A percentile compares a stretch with the other conserved stretches of the same genome.
Evolutionary conservation across 2,113 vertebrate genomes (phyloP).

Genomic region (Mormoops blainvillei): DNA sequence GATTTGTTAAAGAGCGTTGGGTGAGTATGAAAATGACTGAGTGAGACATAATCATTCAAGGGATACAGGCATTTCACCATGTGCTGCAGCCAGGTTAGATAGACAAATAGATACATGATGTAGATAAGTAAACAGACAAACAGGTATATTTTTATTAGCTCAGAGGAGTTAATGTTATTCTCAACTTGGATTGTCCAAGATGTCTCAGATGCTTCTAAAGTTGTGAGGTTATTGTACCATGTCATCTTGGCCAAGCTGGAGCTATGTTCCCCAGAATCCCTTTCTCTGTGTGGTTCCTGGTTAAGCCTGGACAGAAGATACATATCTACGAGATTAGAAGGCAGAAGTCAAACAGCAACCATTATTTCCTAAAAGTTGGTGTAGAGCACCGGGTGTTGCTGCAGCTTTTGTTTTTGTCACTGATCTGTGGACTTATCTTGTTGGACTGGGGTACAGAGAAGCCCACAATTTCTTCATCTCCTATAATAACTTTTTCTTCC

Average conservation of each 20-base stretch:
- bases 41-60: not conserved
- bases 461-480: not conserved
- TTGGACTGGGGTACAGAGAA: not conserved
- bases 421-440: not conserved
- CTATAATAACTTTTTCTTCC: not conserved
- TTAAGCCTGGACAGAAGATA: not conserved
- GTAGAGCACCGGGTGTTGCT: not conserved
- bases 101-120: not conserved
- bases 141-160: not conserved
- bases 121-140: not conserved
- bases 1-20: not conserved
- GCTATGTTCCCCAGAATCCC: not conserved
- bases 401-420: not conserved
- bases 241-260: not conserved
- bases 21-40: not conserved
- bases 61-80: not conserved
- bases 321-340: not conserved
- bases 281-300: not conserved
- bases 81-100: not conserved
- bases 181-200: not conserved
- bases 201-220: not conserved
- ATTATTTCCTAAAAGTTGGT: not conserved
- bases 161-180: not conserved
- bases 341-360: not conserved
- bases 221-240: not conserved